Evolutionary conservation across 2,888 invertebrate genomes (phyloP), one percentile per base, ranked within the genome.

Genomic region (Aproaerema taeniolella): DNA sequence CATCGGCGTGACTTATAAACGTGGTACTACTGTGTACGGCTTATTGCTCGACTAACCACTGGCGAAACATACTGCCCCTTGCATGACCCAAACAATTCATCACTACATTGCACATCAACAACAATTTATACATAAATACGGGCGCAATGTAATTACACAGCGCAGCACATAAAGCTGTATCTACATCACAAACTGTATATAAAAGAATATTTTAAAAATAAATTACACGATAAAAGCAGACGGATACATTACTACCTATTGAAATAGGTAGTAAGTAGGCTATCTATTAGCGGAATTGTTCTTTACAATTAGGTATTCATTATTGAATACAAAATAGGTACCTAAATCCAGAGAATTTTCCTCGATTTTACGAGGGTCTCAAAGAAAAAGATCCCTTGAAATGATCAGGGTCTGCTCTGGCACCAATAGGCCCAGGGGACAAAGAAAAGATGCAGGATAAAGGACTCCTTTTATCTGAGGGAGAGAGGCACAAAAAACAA

Each of bases 31-130:
- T n/a, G n/a, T n/a, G n/a, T n/a, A 74, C 66, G 75, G 61, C 67
- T 74, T 66, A 68, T 66, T 79, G 67, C 71, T 77, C 74, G 68
- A 76, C 71, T 71, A 72, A 73, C 62, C 61, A 67, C 61, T 62
- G n/a, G 58, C 61, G 52, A 65, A 73, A 66, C 13, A n/a, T 33
- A 14, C 15, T 32, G 11, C 17, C 38, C 11, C 9, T 40, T 35
- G 40, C 40, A 35, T 30, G 40, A 36, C 35, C 31, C 13, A 25
- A 31, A 25, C 31, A 41, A 31, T 31, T 24, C 17, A 16, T 15
- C 14, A 16, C n/a, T 31, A 16, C 7, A 20, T 6, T 8, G 20
- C 20, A 20, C 20, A n/a, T n/a, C n/a, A n/a, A n/a, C n/a, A n/a
- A 7, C 20, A 20, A 20, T 6, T 20, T 20, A 4, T 6, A 20